Conservation (phyloP, 2,113 vertebrate genomes). For the Amphiprion percula region DNA sequence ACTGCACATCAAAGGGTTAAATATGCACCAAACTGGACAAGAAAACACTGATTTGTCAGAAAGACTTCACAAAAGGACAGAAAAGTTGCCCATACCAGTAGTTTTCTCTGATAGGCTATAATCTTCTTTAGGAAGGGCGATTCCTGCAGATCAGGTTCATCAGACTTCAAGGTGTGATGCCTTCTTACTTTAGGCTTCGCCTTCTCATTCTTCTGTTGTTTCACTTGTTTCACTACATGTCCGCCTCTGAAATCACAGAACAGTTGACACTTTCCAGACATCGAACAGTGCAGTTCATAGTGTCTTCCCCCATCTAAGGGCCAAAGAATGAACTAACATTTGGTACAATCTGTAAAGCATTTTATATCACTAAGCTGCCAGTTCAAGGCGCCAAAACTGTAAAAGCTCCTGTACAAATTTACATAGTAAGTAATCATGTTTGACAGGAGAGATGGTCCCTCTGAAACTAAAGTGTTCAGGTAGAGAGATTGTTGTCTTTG, state of each 20-base stretch:
- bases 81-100: conserved; percentile 85
- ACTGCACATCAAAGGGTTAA: no score
- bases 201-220: conserved; percentile 87
- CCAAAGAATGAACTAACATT: neutral
- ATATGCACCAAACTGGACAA: no score
- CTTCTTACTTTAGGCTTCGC: conserved; percentile 87
- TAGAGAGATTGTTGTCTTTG: no score
- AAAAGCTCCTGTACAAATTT: no score
- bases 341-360: no score
- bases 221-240: conserved; percentile 84
- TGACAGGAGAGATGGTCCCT: no score
- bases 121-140: conserved; percentile 97
- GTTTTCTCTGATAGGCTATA: conserved; percentile 94
- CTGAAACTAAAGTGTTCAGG: no score
- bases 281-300: neutral
- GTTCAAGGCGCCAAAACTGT: no score
- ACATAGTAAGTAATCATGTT: no score
- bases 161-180: conserved; percentile 86
- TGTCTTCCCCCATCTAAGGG: neutral
- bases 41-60: no score
- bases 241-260: conserved; percentile 77
- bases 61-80: neutral
- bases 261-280: neutral
- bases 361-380: no score
- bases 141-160: conserved; percentile 93